Evolutionary conservation across 2,797 vertebrate genomes (phyloP), one percentile per base, ranked within the genome.

Genomic region (Tenualosa ilisha): DNA sequence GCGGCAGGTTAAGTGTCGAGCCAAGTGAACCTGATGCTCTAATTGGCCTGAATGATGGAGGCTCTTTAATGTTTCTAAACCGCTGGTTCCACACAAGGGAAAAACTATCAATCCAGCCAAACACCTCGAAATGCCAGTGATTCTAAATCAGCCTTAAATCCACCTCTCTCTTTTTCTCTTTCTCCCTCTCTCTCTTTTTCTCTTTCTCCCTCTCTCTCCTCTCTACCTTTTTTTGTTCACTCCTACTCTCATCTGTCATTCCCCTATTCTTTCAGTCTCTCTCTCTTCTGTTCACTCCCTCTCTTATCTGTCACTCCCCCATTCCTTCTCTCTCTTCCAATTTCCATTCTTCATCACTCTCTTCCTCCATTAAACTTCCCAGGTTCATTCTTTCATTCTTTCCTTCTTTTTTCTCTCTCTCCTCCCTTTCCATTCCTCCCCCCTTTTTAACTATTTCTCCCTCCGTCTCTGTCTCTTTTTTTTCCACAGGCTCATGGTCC

Each of bases 101-200:
- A 65, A 65, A 65, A 26, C 61, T 65, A 65, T 65, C 61, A 65
- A 26, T 65, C 61, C 24, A 65, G 24, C 61, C 63, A 13, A 65
- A 65, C 63, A 31, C 63, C 63, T 65, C 24, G 13, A 31, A 65
- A 65, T 9, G 12, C 63, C 63, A 65, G 63, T 65, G 63, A 65
- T 65, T 65, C 26, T 65, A 65, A 65, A 26, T 31, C n/a, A n/a
- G 56, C 20, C 1, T 59, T 46, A 46, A 59, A 59, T 65, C 4
- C 7, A 22, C 7, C 3, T 63, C n/a, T 63, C 1, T 63, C 22
- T n/a, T 3, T 63, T 4, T 24, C 59, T 63, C 22, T 63, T 9
- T 2, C 54, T 3, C 61, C 26, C 24, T 65, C n/a, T 65, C 22
- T 2, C 1, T 63, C 22, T n/a, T 3, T 63, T 4, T 24, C 59